These are phyloP conservation scores for Syngnathus rostellatus DNA, from an alignment of 2,797 vertebrate species.

Conservation along the genomic window DNA sequence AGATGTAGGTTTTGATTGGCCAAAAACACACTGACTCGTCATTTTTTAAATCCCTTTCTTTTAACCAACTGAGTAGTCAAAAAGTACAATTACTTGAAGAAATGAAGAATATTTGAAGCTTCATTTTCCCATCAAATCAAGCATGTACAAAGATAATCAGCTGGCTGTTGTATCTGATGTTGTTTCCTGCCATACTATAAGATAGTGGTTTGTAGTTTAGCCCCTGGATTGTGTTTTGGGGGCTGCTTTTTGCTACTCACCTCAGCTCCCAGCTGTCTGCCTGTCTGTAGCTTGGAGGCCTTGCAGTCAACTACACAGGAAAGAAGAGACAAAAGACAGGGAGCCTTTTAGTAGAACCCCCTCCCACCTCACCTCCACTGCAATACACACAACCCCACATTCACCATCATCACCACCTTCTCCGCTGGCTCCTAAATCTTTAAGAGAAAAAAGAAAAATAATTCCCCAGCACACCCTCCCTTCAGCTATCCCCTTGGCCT, in stretches of 20 bases:
- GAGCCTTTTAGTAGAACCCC: conserved; percentile 38
- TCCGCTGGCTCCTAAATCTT: conserved; percentile 54
- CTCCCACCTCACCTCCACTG: conserved; percentile 9
- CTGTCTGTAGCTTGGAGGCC: conserved; percentile 55
- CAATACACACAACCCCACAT: conserved; percentile 25
- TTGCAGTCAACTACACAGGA: conserved; percentile 53
- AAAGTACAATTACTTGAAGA: no score
- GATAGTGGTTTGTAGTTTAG: conserved; percentile 11
- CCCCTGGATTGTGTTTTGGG: conserved; percentile 28
- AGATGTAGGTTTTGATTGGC: no score
- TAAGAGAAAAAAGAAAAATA: conserved; percentile 28
- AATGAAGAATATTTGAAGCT: no score
- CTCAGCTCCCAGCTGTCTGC: conserved; percentile 48
- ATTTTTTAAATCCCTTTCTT: no score
- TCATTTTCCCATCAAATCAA: not conserved
- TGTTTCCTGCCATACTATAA: conserved; percentile 7
- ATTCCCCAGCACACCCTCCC: conserved; percentile 46
- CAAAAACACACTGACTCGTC: no score
- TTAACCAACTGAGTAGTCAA: no score
- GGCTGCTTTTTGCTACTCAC: conserved; percentile 35
- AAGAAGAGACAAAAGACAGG: conserved; percentile 58
- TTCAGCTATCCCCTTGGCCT: conserved; percentile 42
- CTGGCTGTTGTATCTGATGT: conserved; percentile 1
- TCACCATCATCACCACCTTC: conserved; percentile 32
- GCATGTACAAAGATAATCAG: not conserved